Evolutionary conservation across 2,797 vertebrate species (phyloP), one percentile per base, ranked within the genome.

Genomic region (Anguilla megastoma): DNA sequence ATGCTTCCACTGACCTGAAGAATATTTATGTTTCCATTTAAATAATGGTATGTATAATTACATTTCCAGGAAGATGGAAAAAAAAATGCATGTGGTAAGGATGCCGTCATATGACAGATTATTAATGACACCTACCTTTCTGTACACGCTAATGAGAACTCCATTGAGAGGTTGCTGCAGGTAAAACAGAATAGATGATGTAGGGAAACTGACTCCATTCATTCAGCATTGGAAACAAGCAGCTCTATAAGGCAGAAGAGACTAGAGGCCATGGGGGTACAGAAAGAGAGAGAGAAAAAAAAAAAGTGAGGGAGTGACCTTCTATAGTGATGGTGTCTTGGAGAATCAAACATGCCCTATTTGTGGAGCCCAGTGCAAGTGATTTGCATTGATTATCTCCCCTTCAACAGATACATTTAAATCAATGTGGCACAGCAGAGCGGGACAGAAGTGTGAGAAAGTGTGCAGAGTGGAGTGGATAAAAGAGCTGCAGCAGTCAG

Each of bases 341-440:
- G 96, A 97, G 97, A 97, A 97, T 97, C 96, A 94, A 95, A 97
- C 97, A 96, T 94, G 94, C 95, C 94, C 96, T 94, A 95, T 95
- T 95, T 96, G 94, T 93, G 96, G 95, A 95, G 97, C 95, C 95
- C 95, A 95, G 94, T 94, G 96, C 95, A 95, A 95, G 97, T 95
- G 96, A 97, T 99, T 98, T 99, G 97, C 97, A 97, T 98, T 97
- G 97, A 98, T 99, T 98, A 97, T 97, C 97, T 97, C 96, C 96
- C 96, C 96, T 97, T 97, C 95, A 97, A 96, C 96, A 97, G 97
- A 97, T 96, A 97, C 95, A 96, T 97, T 97, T 97, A 97, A 97
- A 97, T 97, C 94, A 95, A 97, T 96, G 96, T 96, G 96, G 96
- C 97, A 96, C 94, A 91, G 96, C 95, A 94, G 95, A 95, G 94